Conservation (phyloP, 1,140 invertebrate species). For the Heliconius himera region DNA sequence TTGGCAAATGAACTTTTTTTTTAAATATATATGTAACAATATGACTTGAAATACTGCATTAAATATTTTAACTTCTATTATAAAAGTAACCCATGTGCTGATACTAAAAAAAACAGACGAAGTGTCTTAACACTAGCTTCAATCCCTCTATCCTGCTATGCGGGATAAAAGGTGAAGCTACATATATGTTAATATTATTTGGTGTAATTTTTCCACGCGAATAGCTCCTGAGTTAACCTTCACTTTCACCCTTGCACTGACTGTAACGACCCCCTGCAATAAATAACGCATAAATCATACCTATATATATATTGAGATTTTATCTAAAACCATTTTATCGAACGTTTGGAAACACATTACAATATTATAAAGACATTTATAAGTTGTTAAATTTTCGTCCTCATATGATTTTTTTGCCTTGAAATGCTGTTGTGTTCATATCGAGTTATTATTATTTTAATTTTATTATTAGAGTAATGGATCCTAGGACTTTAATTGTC, state of each 20-base stretch:
- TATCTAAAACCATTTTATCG: conserved; percentile 8
- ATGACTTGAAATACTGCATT: too few species aligned
- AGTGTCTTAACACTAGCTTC: too few species aligned
- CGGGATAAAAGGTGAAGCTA: too few species aligned
- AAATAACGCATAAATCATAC: conserved; percentile 6
- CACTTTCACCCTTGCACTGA: conserved; percentile 3
- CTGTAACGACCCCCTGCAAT: neutral
- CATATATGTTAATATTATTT: neutral
- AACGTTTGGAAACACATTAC: conserved; percentile 6
- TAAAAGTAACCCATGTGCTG: too few species aligned
- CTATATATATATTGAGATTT: conserved; percentile 7
- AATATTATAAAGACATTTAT: conserved; percentile 8
- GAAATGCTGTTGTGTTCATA: neutral
- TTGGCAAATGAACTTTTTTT: too few species aligned
- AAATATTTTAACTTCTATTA: too few species aligned
- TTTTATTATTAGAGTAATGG: neutral
- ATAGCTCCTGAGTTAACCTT: neutral
- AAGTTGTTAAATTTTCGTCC: neutral
- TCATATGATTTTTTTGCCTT: neutral
- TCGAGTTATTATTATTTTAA: neutral
- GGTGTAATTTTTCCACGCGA: neutral
- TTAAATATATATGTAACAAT: too few species aligned
- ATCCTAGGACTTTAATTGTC: neutral
- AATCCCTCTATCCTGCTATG: too few species aligned
- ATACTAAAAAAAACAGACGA: too few species aligned